Evolutionary conservation across 2,797 vertebrate genomes (phyloP), one percentile per base, ranked within the genome.

Genomic region (Decapterus maruadsi): DNA sequence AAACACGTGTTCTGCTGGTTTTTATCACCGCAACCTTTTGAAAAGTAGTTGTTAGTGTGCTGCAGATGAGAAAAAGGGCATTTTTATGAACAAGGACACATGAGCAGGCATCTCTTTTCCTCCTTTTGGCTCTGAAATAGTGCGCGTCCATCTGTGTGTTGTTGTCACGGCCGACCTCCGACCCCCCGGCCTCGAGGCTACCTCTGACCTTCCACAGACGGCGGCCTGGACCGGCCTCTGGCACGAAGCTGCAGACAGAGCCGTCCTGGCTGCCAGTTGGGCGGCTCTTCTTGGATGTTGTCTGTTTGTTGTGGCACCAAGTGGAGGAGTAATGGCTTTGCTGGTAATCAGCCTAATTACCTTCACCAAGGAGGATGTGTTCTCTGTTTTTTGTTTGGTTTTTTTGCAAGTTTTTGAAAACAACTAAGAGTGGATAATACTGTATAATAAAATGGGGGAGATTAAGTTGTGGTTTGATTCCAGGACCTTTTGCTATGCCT

Each of bases 151-250:
- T 75, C 20, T 73, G 62, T 66, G 68, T 19, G 26, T 12, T 58
- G 20, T 71, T 72, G 67, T 75, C 54, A 65, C 29, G 14, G 16
- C 53, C 20, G 26, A 68, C 6, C 72, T 81, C 58, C 4, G 6
- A 50, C 73, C 70, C 29, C 29, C 54, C 75, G 71, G 56, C 80
- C 69, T 77, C 8, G 6, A 72, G 29, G 19, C 34, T 71, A 69
- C 78, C 62, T 69, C 69, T 77, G 77, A 77, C 73, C 82, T 87
- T 78, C 58, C 66, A 36, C 36, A 70, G 51, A 10, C 48, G 11
- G 38, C 75, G 70, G 6, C 19, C 68, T 8, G 36, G 13, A 20
- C 62, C 66, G 53, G n/a, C 34, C 16, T 63, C 55, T 56, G 53
- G 45, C 74, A 68, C 51, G 48, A 19, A 40, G 12, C 60, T n/a